phyloP scores from a whole-genome alignment of 2,797 vertebrate genomes.

The Brachyalestes nurse region DNA sequence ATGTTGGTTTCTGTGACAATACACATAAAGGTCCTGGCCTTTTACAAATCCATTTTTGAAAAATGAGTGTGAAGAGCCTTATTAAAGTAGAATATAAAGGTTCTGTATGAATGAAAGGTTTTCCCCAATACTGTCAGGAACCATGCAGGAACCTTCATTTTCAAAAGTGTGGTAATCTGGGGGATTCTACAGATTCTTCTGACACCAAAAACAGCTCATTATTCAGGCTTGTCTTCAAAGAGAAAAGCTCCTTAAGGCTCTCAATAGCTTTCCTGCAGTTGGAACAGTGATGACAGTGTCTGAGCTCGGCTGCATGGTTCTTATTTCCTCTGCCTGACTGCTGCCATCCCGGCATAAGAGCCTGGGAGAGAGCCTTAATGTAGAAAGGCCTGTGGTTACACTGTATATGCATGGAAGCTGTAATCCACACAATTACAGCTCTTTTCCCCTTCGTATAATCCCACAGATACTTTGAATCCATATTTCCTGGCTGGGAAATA shows the following conservation, averaged over 20 bases:
- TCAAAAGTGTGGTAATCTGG: not conserved
- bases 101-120: not conserved
- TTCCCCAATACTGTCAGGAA: not conserved
- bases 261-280: constrained; percentile 2
- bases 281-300: constrained; percentile 32
- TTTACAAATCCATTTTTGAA: not conserved
- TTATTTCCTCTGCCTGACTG: constrained; percentile 62
- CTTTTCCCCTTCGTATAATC: constrained; percentile 65
- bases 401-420: constrained; percentile 67
- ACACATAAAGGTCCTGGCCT: not conserved
- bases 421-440: constrained; percentile 58
- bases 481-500: constrained; percentile 65
- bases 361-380: constrained; percentile 60
- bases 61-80: too few relatives aligned
- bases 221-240: constrained; percentile 24
- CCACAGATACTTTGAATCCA: constrained; percentile 64
- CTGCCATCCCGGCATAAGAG: constrained; percentile 64
- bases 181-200: constrained; percentile 10
- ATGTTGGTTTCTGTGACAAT: too few relatives aligned
- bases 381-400: constrained; percentile 69
- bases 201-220: not conserved
- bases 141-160: not conserved
- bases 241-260: constrained; percentile 34
- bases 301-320: constrained; percentile 53
- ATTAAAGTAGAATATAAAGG: not conserved